Evolutionary conservation across 2,888 invertebrate genomes (phyloP), one percentile per base, ranked within the genome.

Genomic region (Plagiodera versicolora): DNA sequence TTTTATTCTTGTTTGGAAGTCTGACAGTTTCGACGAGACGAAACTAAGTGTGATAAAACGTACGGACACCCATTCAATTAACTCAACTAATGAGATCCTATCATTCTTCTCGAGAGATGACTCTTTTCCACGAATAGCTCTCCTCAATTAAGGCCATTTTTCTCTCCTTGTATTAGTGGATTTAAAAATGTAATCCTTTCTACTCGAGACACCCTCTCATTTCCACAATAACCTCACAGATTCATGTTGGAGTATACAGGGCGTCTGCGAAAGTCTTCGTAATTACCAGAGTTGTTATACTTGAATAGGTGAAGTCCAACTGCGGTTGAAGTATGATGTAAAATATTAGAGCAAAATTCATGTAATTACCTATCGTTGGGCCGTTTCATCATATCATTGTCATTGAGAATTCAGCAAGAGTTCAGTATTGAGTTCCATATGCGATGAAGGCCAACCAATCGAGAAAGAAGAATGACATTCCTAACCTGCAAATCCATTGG

Each of bases 101-200:
- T 63, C 58, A 61, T 51, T 48, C 61, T 61, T 56, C 58, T 60
- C 58, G 44, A 61, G 54, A 56, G 53, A 58, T 59, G 55, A 58
- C 56, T 59, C 59, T 62, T 63, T 63, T 64, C 47, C 56, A 47
- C 61, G 48, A 64, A 58, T 59, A 60, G 59, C 56, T 56, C 50
- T 30, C 39, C 32, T 44, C 58, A 65, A 65, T 62, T 65, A 62
- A 56, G 58, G 30, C 55, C 65, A 62, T 65, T 65, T 64, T 65
- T 65, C 65, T 65, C 48, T 57, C 46, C 3, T 49, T 61, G 51
- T 65, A 65, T 60, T 60, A 56, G 60, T 49, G 62, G 65, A 62
- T 61, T 65, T 61, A 58, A 64, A 65, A 62, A 56, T 62, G 50
- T 65, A 65, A 65, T 65, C 62, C 62, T 46, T 61, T 62, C 50